A percentile compares a stretch with the other conserved stretches of the same genome.
phyloP scores from a whole-genome alignment of 2,113 vertebrate genomes.

The Chaetops frenatus region DNA sequence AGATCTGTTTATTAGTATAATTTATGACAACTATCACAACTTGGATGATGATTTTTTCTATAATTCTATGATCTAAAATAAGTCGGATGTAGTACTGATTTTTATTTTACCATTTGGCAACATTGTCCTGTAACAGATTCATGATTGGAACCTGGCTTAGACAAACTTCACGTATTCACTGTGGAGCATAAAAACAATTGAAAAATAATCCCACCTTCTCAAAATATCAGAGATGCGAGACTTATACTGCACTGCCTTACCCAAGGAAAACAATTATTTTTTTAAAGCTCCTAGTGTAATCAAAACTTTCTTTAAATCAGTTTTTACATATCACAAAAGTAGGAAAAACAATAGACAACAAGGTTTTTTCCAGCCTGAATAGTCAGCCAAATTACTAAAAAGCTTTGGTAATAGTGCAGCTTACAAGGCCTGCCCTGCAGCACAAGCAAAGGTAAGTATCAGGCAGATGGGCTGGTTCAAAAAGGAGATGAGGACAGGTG shows the following conservation, averaged over 20 bases:
- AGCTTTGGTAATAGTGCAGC: neutral
- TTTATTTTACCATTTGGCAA: neutral
- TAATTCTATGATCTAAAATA: neutral
- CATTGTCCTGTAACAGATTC: neutral
- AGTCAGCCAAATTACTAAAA: neutral
- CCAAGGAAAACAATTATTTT: neutral
- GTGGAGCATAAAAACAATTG: neutral
- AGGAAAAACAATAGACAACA: neutral
- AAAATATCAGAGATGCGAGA: neutral
- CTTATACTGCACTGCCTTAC: neutral
- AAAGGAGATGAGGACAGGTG: constrained; percentile 33
- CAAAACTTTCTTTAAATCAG: neutral
- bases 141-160: neutral
- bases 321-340: neutral
- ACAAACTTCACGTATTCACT: neutral
- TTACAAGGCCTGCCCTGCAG: neutral
- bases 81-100: neutral
- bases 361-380: neutral
- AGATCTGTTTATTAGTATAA: neutral
- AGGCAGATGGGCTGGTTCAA: neutral
- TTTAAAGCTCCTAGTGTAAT: neutral
- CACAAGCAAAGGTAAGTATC: neutral
- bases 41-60: neutral
- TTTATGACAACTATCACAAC: neutral
- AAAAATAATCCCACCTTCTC: neutral